Percentiles rank a stretch among this genome's conserved stretches.
Conservation (phyloP, 2,888 invertebrate species). For the Periphyllus acericola region DNA sequence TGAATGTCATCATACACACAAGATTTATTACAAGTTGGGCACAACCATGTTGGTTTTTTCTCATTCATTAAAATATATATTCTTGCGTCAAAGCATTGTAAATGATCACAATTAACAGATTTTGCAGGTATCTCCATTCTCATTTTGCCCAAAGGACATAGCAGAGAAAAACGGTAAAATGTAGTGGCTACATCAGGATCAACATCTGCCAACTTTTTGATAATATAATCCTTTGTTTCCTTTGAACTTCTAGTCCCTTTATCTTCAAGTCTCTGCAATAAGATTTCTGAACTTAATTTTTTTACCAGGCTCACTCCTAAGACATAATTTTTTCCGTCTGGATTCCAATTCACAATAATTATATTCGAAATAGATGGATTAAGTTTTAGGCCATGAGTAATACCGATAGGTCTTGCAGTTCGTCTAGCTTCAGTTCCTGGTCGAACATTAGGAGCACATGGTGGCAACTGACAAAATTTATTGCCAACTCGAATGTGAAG, state of each 20-base stretch:
- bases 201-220: constrained; percentile 75
- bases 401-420: constrained; percentile 89
- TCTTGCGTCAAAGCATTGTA: constrained; percentile 98
- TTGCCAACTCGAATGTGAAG: constrained; percentile 92
- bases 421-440: constrained; percentile 59
- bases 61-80: constrained; percentile 98
- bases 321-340: constrained; percentile 85
- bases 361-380: constrained; percentile 88
- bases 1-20: constrained; percentile 91
- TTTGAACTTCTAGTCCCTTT: constrained; percentile 90
- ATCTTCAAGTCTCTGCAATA: constrained; percentile 83
- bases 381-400: constrained; percentile 86
- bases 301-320: constrained; percentile 87
- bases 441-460: constrained; percentile 69
- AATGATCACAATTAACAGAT: constrained; percentile 90
- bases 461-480: constrained; percentile 89
- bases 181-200: constrained; percentile 97
- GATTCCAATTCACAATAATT: constrained; percentile 89
- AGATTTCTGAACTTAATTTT: constrained; percentile 84
- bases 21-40: constrained; percentile 95
- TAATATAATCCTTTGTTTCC: constrained; percentile 59
- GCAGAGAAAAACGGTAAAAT: constrained; percentile 89
- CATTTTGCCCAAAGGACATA: constrained; percentile 95
- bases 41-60: constrained; percentile 96
- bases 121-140: constrained; percentile 90